Conservation (phyloP, 2,888 invertebrate species). For the Blera fallax region DNA sequence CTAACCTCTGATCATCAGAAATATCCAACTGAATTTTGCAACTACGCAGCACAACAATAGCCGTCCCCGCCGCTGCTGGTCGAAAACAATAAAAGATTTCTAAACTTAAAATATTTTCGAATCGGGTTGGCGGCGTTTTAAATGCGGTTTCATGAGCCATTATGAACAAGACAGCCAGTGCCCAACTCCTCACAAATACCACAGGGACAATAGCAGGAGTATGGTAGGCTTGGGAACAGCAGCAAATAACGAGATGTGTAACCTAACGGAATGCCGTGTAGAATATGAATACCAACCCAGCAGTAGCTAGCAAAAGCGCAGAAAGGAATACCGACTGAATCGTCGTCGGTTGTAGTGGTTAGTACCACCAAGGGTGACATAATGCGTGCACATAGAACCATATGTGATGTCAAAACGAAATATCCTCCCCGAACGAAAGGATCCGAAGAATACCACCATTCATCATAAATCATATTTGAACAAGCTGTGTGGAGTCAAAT, state of each 20-base stretch:
- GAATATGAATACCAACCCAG: conserved; percentile 7
- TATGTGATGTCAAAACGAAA: conserved; percentile 52
- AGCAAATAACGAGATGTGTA: conserved; percentile 38
- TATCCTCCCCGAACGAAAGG: conserved; percentile 14
- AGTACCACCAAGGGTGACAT: conserved; percentile 61
- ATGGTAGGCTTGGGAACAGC: not conserved
- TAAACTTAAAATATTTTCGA: not conserved
- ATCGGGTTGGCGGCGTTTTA: not conserved
- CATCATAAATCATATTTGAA: conserved; percentile 67
- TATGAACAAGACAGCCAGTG: not conserved
- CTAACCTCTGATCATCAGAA: not conserved
- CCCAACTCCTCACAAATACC: not conserved
- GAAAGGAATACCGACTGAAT: conserved; percentile 44
- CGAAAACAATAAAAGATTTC: not conserved
- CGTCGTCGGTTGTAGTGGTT: conserved; percentile 44
- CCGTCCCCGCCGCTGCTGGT: not conserved
- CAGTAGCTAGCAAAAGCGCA: conserved; percentile 8
- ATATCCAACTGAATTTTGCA: not conserved
- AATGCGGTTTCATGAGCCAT: conserved; percentile 8
- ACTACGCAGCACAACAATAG: not conserved
- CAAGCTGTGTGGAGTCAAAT: conserved; percentile 53
- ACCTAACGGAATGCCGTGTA: conserved; percentile 15
- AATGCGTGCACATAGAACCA: conserved; percentile 50
- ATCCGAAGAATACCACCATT: conserved; percentile 60
- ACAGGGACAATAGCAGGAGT: not conserved